Conservation (phyloP, 2,113 vertebrate species). For the Piaya cayana region DNA sequence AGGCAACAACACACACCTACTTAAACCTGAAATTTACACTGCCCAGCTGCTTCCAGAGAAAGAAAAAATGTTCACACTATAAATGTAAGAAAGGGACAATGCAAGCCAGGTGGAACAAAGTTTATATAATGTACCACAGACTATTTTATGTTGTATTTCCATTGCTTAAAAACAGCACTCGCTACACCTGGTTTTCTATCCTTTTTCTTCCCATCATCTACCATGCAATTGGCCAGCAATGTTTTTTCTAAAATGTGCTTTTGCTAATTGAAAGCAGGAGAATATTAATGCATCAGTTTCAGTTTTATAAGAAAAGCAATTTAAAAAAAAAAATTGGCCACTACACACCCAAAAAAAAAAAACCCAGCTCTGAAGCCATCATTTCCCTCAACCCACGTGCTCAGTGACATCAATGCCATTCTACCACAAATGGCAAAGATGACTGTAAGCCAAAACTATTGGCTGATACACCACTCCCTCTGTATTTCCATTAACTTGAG, state of each 20-base stretch:
- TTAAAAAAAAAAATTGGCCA: neutral
- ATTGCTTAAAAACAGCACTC: neutral
- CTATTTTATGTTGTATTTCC: slow-evolving; percentile 50
- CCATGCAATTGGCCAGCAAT: neutral
- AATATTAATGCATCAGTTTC: slow-evolving; percentile 29
- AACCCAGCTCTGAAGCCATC: neutral
- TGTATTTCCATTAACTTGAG: neutral
- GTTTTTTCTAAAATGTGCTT: neutral
- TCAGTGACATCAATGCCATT: neutral
- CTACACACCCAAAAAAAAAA: slow-evolving; percentile 48
- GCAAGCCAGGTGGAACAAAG: slow-evolving; percentile 72
- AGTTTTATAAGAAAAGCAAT: slow-evolving; percentile 37
- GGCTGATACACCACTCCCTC: slow-evolving; percentile 4
- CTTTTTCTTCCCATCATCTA: slow-evolving; percentile 38
- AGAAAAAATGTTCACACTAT: slow-evolving; percentile 75
- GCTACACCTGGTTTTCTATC: slow-evolving; percentile 18
- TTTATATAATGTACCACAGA: slow-evolving; percentile 71
- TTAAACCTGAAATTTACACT: slow-evolving; percentile 76
- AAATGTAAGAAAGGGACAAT: slow-evolving; percentile 77
- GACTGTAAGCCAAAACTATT: slow-evolving; percentile 33
- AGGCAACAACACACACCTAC: slow-evolving; percentile 69
- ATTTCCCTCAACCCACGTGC: neutral
- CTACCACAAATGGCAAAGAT: slow-evolving; percentile 17
- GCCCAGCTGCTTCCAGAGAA: slow-evolving; percentile 80
- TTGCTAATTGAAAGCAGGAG: slow-evolving; percentile 50